A percentile compares a stretch with the other conserved stretches of the same genome.
These are phyloP conservation scores for Exocentrus adspersus DNA, from an alignment of 2,888 invertebrate species.

Conservation along the genomic window DNA sequence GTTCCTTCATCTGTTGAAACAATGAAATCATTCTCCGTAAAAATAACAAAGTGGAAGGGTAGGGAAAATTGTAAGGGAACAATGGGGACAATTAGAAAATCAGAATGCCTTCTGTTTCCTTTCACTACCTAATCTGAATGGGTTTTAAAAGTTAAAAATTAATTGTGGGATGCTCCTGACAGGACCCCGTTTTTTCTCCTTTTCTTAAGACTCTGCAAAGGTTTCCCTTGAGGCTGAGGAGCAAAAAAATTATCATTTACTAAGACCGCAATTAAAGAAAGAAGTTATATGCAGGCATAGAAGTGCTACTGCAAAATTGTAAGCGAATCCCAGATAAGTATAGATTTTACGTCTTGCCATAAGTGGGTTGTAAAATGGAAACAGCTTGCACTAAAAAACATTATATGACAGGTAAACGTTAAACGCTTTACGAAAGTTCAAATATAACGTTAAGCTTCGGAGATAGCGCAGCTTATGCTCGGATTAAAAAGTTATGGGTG, in stretches of 20 bases:
- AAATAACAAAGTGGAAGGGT: slow-evolving; percentile 43
- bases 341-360: slow-evolving; percentile 13
- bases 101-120: slow-evolving; percentile 41
- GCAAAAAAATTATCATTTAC: too few species aligned
- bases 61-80: slow-evolving; percentile 39
- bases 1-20: slow-evolving; percentile 23
- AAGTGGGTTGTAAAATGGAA: slow-evolving; percentile 19
- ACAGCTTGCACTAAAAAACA: slow-evolving; percentile 10
- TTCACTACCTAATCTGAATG: slow-evolving; percentile 19
- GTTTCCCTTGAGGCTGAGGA: neutral
- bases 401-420: slow-evolving; percentile 20
- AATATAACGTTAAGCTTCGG: neutral
- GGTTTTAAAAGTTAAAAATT: slow-evolving; percentile 22
- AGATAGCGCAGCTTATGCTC: slow-evolving; percentile 2
- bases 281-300: too few species aligned
- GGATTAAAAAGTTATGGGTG: slow-evolving; percentile 3
- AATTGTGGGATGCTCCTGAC: slow-evolving; percentile 1
- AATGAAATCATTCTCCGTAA: slow-evolving; percentile 36
- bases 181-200: slow-evolving; percentile 11
- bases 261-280: too few species aligned
- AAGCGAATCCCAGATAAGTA: slow-evolving; percentile 29
- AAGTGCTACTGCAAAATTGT: slow-evolving; percentile 27
- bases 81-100: slow-evolving; percentile 45
- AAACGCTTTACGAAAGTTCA: slow-evolving; percentile 13
- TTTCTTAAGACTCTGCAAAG: neutral